Evolutionary conservation across 1,140 invertebrate genomes (phyloP).

Genomic region (Ips nitidus): DNA sequence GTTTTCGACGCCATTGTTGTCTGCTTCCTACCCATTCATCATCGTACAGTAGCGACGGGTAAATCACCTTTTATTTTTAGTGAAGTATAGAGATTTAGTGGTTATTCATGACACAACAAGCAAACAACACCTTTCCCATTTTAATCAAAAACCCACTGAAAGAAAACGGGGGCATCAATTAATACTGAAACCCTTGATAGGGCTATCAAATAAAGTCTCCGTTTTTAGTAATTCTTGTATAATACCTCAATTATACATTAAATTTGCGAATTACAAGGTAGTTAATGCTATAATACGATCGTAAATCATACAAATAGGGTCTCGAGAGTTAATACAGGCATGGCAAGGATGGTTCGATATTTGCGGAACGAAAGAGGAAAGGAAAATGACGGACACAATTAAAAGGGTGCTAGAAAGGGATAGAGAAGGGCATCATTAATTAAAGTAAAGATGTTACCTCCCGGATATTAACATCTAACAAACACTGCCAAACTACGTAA

Average conservation of each 20-base stretch:
- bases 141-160: no score
- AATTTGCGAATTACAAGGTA: conserved; percentile 53
- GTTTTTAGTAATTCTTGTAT: conserved; percentile 48
- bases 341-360: conserved; percentile 38
- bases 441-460: conserved; percentile 32
- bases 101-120: no score
- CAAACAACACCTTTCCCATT: no score
- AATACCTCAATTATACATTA: conserved; percentile 50
- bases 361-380: conserved; percentile 29
- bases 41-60: conserved; percentile 12
- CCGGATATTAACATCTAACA: conserved; percentile 29
- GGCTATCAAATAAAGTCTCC: conserved; percentile 43
- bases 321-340: conserved; percentile 49
- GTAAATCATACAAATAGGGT: conserved; percentile 52
- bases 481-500: conserved; percentile 20
- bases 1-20: conserved; percentile 31
- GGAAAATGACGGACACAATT: conserved; percentile 26
- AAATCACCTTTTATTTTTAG: conserved; percentile 15
- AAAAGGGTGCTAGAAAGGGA: conserved; percentile 14
- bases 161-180: no score
- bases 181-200: conserved; percentile 26
- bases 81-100: background rate
- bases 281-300: conserved; percentile 49
- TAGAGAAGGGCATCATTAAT: conserved; percentile 21
- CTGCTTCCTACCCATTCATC: conserved; percentile 22